Evolutionary conservation across 2,888 invertebrate species (phyloP).

Genomic region (Drosophila koepferae): DNA sequence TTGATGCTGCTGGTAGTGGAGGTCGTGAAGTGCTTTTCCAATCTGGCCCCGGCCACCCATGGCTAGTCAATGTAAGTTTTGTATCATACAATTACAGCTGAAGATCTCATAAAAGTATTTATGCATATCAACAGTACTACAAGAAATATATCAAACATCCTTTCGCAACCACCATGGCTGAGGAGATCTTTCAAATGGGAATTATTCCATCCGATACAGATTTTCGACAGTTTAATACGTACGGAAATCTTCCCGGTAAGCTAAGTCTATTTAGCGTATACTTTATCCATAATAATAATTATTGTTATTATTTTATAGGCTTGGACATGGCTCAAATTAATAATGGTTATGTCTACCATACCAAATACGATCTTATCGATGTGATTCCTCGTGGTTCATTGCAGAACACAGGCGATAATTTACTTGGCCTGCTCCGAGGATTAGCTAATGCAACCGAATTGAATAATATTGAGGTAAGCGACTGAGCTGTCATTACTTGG

Average conservation of each 20-base stretch:
- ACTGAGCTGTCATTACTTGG: too few species aligned
- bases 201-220: constrained; percentile 89
- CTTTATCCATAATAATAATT: not conserved
- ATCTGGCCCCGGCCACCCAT: constrained; percentile 90
- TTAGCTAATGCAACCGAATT: constrained; percentile 85
- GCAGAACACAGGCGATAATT: constrained; percentile 90
- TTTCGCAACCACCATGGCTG: constrained; percentile 86
- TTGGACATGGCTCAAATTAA: constrained; percentile 91
- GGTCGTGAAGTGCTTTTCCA: constrained; percentile 96
- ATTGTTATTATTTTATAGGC: constrained; percentile 84
- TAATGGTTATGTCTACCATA: constrained; percentile 92
- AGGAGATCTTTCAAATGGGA: constrained; percentile 87
- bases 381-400: constrained; percentile 88
- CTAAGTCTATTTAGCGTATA: constrained; percentile 5
- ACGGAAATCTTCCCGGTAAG: constrained; percentile 86
- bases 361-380: constrained; percentile 88
- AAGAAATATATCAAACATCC: constrained; percentile 86
- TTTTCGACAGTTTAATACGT: constrained; percentile 88
- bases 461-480: constrained; percentile 49
- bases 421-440: constrained; percentile 86
- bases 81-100: not conserved
- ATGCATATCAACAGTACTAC: constrained; percentile 82
- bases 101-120: too few species aligned
- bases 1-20: constrained; percentile 96
- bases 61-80: constrained; percentile 87